phyloP scores from a whole-genome alignment of 2,113 vertebrate species.

The Etheostoma spectabile region DNA sequence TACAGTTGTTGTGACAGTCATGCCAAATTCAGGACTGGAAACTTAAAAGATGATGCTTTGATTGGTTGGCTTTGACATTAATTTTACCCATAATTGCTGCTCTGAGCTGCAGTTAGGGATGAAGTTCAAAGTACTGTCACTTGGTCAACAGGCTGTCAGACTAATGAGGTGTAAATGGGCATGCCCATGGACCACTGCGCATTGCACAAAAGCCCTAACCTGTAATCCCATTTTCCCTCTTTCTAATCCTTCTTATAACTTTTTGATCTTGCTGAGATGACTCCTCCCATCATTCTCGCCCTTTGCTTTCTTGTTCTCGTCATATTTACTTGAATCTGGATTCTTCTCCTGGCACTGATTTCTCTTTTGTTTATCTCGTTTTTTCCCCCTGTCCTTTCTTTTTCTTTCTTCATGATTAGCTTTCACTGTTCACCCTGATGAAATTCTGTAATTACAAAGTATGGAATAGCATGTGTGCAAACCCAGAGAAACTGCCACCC shows the following conservation, averaged over 20 bases:
- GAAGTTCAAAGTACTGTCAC: not conserved
- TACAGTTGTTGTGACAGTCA: not conserved
- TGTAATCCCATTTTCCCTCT: not conserved
- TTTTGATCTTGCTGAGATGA: not conserved
- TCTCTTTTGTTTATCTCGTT: not conserved
- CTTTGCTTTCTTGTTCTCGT: not conserved
- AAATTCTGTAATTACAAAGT: slow-evolving; percentile 13
- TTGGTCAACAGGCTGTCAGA: not conserved
- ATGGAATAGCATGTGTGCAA: not conserved
- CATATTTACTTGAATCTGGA: not conserved
- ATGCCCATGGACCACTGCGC: not conserved
- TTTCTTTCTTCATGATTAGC: not conserved
- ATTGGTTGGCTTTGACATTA: not conserved
- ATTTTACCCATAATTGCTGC: slow-evolving; percentile 18
- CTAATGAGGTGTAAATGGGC: not conserved
- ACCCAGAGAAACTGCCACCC: not conserved
- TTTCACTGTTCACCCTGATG: not conserved
- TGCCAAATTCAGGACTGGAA: not conserved
- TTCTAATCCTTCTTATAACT: not conserved
- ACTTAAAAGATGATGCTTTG: not conserved
- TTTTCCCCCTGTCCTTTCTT: not conserved
- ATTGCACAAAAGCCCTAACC: not conserved
- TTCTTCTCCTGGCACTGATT: not conserved
- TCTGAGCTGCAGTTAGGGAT: not conserved
- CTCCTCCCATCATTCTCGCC: not conserved